Evolutionary conservation across 2,888 invertebrate species (phyloP), one percentile per base, ranked within the genome.

Genomic region (Chrysina gloriosa): DNA sequence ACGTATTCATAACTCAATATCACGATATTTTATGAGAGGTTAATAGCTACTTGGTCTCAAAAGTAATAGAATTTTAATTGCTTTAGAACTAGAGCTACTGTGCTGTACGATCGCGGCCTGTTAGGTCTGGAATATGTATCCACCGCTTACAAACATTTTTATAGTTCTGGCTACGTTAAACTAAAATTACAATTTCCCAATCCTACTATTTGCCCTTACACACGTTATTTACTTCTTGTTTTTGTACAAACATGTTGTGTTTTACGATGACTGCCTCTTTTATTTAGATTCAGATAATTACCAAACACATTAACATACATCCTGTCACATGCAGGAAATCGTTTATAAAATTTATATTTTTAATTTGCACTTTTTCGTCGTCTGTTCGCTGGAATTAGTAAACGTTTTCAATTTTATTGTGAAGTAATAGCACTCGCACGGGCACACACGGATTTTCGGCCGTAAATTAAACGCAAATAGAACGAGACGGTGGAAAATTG

Each of bases 381-480:
- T 39, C 39, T 7, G 11, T 36, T 36, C 36, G 21, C 11, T 14
- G 56, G 25, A 56, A 56, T 36, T 56, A 56, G 36, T 11, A 23
- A 25, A 23, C 34, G 56, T 2, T 56, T 56, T 11, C 34, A 11
- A 19, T 14, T 56, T 23, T 56, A 25, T 39, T 36, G 23, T 21
- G 21, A 21, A 23, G 36, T 45, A 42, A 42, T 42, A 61, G 27
- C 25, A 7, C 27, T 9, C 42, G 27, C 27, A 27, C 58, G 16
- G 19, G 9, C 21, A 52, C 31, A 52, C 3, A 16, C 31, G 58
- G 14, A 16, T 27, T 61, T 61, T 45, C 58, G 27, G 19, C 42
- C 27, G 16, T 42, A 61, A 61, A 61, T 61, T 61, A 61, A 61
- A 61, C 42, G 58, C 45, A 61, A 61, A 61, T 61, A 61, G 42